Base-by-base conservation (phyloP, 1,140 invertebrate species). In the Pachypsylla venusta region DNA sequence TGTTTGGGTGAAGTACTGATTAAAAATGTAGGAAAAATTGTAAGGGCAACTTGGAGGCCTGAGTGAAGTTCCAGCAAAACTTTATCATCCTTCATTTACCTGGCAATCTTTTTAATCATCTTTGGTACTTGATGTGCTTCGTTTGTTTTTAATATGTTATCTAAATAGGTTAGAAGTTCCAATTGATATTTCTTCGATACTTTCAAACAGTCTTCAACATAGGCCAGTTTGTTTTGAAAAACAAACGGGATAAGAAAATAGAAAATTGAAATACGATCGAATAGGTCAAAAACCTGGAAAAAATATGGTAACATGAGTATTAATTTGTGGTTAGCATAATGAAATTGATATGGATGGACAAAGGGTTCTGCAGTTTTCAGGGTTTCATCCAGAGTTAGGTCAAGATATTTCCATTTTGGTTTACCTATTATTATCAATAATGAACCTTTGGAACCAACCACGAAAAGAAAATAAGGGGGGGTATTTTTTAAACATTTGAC, bases 221-320 rank as follows among this genome's bases (percentile, higher is more conserved):
- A 48, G 5, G 42, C 42, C 42, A 48, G 22, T 22, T 48, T 48
- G 42, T 48, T 48, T 48, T 48, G 42, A 48, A 48, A 48, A 4
- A 48, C 42, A n/a, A 48, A 48, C 16, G 42, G 42, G 42, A 48
- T n/a, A 3, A 48, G 42, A 19, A 48, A 48, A n/a, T 48, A n/a
- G 3, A 48, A 48, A 10, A 48, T 48, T n/a, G 42, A 5, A 7
- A 48, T 22, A n/a, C 16, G 7, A 4, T n/a, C 16, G 4, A 19
- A 22, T 5, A 48, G 42, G 3, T 48, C 22, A 22, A 48, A 48
- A n/a, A 19, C 42, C 42, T 48, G 16, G 22, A 48, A 48, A 19
- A 48, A 35, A 35, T 12, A 35, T 10, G 16, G 30, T 12, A 35
- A 35, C 16, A 35, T 16, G 30, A 16, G 10, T 16, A 35, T 35